These are phyloP conservation scores for Lithosia quadra DNA, from an alignment of 2,888 invertebrate genomes.

Conservation along the genomic window DNA sequence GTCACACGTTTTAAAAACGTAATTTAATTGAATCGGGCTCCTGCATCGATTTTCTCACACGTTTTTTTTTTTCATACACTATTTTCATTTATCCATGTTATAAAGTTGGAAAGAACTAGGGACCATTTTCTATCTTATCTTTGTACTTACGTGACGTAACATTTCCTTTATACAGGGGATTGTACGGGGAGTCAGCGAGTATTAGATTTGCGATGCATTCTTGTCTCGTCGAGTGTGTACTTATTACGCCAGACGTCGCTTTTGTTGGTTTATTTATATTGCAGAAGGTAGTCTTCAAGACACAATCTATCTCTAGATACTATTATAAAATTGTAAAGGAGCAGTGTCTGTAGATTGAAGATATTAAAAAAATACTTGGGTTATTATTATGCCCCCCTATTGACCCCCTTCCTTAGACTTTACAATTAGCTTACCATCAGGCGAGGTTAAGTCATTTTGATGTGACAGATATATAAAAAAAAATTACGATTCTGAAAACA, in stretches of 20 bases:
- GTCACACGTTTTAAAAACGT: no score
- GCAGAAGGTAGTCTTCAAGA: neutral
- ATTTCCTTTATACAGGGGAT: constrained; percentile 32
- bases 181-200: constrained; percentile 26
- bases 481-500: no score
- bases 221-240: constrained; percentile 20
- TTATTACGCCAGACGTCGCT: constrained; percentile 24
- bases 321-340: no score
- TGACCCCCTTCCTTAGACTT: no score
- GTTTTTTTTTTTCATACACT: neutral
- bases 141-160: constrained; percentile 26
- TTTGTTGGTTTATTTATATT: constrained; percentile 25
- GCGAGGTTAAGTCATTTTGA: no score
- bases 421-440: no score
- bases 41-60: neutral
- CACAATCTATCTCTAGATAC: no score
- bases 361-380: no score
- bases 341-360: no score
- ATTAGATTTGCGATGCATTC: constrained; percentile 42
- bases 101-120: constrained; percentile 26
- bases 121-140: constrained; percentile 27
- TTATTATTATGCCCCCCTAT: no score
- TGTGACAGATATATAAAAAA: no score
- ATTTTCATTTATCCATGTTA: neutral
- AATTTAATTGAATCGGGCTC: no score